These are phyloP conservation scores for Cyrtodaria siliqua DNA, from an alignment of 2,888 invertebrate species.

Conservation along the genomic window DNA sequence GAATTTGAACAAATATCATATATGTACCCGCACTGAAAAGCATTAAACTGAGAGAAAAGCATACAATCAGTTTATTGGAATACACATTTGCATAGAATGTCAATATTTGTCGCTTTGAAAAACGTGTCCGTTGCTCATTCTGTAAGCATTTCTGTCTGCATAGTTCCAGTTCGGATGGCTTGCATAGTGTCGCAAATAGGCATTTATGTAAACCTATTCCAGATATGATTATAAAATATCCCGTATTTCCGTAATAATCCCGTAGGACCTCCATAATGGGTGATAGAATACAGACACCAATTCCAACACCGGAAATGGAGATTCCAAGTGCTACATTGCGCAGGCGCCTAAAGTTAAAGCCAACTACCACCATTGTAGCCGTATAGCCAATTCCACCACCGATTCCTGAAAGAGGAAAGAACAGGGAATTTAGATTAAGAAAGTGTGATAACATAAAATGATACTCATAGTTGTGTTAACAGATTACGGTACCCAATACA, in stretches of 20 bases:
- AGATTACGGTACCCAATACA: too few species aligned
- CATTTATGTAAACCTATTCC: conserved; percentile 66
- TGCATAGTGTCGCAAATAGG: conserved; percentile 58
- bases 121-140: conserved; percentile 26
- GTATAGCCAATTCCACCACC: conserved; percentile 66
- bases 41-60: conserved; percentile 56
- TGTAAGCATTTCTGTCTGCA: conserved; percentile 41
- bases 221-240: conserved; percentile 60
- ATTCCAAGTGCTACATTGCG: conserved; percentile 62
- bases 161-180: conserved; percentile 64
- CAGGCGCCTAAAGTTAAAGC: conserved; percentile 65
- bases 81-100: conserved; percentile 58
- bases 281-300: conserved; percentile 64
- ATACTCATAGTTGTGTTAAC: too few species aligned
- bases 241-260: conserved; percentile 58
- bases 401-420: conserved; percentile 41
- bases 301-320: conserved; percentile 63
- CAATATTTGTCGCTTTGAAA: conserved; percentile 30
- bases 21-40: conserved; percentile 63
- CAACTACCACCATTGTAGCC: conserved; percentile 64
- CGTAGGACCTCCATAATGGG: conserved; percentile 59
- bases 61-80: conserved; percentile 54
- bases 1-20: conserved; percentile 68
- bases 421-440: too few species aligned
- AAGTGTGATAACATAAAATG: too few species aligned